Percentiles rank a stretch among this genome's conserved stretches.
phyloP scores from a whole-genome alignment of 2,888 invertebrate genomes.

The Eurois occulta region DNA sequence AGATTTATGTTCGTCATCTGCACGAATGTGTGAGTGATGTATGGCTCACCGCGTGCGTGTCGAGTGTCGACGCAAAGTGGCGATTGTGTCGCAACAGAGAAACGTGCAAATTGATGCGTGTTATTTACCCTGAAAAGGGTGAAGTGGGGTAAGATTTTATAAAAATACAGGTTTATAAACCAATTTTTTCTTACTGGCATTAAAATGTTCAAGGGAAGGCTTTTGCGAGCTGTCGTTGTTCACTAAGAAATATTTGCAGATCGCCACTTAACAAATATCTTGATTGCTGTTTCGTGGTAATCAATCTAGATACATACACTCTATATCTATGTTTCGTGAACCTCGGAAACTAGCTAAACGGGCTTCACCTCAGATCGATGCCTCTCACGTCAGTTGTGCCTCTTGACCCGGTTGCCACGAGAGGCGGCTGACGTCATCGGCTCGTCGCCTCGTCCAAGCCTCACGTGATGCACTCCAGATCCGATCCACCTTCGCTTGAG shows the following conservation, averaged over 20 bases:
- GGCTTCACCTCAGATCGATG: constrained; percentile 55
- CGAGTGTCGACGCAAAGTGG: constrained; percentile 15
- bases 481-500: constrained; percentile 35
- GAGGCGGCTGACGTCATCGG: constrained; percentile 43
- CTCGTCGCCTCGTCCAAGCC: constrained; percentile 23
- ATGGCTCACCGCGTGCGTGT: not conserved
- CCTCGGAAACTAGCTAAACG: constrained; percentile 29
- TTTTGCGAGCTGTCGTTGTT: not conserved
- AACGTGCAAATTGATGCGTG: constrained; percentile 37
- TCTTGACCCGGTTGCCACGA: constrained; percentile 52
- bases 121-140: constrained; percentile 26
- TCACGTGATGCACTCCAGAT: constrained; percentile 41
- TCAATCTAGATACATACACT: not conserved
- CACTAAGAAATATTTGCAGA: not conserved
- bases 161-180: not conserved
- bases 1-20: constrained; percentile 34
- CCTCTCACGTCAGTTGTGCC: constrained; percentile 42
- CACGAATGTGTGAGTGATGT: constrained; percentile 41
- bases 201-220: too few species aligned
- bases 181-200: not conserved
- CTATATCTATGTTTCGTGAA: not conserved
- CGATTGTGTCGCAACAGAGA: constrained; percentile 14
- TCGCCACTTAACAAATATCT: not conserved
- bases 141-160: not conserved
- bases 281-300: not conserved